Base-by-base conservation (phyloP, 1,140 invertebrate genomes). In the Campodea augens region DNA sequence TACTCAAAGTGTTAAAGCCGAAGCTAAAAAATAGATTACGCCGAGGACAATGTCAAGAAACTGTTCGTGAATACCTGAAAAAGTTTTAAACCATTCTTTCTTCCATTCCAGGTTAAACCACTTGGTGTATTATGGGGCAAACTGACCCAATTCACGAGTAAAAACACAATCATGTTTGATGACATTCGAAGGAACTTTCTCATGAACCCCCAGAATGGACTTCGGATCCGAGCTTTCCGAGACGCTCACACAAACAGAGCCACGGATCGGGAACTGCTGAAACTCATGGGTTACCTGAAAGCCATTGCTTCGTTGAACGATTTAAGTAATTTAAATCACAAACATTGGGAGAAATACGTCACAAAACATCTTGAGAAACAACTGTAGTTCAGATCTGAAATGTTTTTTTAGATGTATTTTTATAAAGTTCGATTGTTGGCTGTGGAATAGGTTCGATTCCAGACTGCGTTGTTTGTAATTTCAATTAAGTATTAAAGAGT, bases 81-180 rank as follows among this genome's bases (percentile, higher is more conserved):
- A 38, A 36, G 12, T 45, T 18, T 24, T 41, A 27, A 22, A 22
- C 41, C 22, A 25, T 12, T 49, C 32, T 41, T 15, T 24, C 50
- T 54, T 12, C 21, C 41, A 49, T 71, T 72, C 38, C 62, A 90
- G 79, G 84, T 90, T 0, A 98, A 98, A 69, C 91, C 92, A 0
- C 63, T 98, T 25, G 90, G 87, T 25, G 82, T 97, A 1, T 92
- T 98, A 48, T 98, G 92, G 92, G 91, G 90, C 12, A 90, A 92
- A 60, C 96, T 79, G 60, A 69, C 76, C 13, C 80, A 92, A 55
- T 57, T 54, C 41, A 78, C 71, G 37, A 65, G 78, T 0, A 85
- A 81, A 55, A 98, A 97, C 57, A 97, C 92, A 0, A 91, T 98
- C 49, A 98, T 98, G 90, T 88, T 98, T 56, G 92, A 97, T 58